Evolutionary conservation across 2,888 invertebrate species (phyloP).

Genomic region (Rhingia campestris): DNA sequence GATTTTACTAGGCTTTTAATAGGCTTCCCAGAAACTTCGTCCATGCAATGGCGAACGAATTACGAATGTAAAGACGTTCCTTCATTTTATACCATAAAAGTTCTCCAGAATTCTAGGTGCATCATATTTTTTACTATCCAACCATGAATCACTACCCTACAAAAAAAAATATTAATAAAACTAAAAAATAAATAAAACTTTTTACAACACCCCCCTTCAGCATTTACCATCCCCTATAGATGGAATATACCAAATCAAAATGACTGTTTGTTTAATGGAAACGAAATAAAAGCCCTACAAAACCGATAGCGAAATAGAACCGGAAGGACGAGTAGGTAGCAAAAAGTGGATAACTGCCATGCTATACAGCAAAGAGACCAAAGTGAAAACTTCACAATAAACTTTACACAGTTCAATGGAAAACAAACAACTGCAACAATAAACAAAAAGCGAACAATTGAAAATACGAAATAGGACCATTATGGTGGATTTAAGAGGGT

Average conservation of each 20-base stretch:
- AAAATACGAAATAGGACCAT: conserved; percentile 15
- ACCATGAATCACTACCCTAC: conserved; percentile 9
- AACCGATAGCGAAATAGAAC: conserved; percentile 18
- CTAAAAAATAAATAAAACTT: conserved; percentile 4
- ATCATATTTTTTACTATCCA: not conserved
- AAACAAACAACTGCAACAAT: conserved; percentile 22
- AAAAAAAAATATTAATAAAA: not conserved
- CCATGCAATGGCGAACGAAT: no score
- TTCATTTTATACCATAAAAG: no score
- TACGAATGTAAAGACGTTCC: no score
- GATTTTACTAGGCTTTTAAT: not conserved
- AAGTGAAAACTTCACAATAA: conserved; percentile 10
- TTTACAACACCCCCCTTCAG: not conserved
- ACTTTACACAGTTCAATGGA: conserved; percentile 20
- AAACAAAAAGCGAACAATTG: conserved; percentile 53
- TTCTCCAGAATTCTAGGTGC: no score
- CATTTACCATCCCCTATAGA: not conserved
- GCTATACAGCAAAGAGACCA: conserved; percentile 2
- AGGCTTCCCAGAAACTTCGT: no score
- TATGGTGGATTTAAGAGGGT: conserved; percentile 8
- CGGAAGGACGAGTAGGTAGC: conserved; percentile 25
- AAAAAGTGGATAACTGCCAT: conserved; percentile 21
- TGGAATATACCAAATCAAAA: conserved; percentile 11
- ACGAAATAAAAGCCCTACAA: not conserved
- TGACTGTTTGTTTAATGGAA: conserved; percentile 14